A percentile compares a stretch with the other conserved stretches of the same genome.
phyloP scores from a whole-genome alignment of 1,140 invertebrate species.

The Himalopsyche phryganea region DNA sequence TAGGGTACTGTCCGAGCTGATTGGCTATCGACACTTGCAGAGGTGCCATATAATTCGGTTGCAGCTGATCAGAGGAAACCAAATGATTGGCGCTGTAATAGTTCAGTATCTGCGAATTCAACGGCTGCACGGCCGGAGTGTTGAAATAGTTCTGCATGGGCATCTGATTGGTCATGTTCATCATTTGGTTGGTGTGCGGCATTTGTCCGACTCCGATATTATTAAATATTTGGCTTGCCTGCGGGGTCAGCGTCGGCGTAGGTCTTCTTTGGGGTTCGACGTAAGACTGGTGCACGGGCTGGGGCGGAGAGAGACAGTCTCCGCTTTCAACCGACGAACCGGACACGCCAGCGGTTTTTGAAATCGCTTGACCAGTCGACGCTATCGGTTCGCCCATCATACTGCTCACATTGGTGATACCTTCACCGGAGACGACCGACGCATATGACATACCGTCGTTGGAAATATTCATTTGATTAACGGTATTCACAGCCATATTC shows the following conservation, averaged over 20 bases:
- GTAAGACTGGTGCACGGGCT: not conserved
- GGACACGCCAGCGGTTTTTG: not conserved
- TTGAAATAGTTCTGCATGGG: constrained; percentile 30
- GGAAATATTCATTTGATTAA: no score
- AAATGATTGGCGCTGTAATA: constrained; percentile 28
- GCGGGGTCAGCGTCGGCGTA: constrained; percentile 26
- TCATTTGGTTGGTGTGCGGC: constrained; percentile 17
- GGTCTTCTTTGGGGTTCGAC: constrained; percentile 17
- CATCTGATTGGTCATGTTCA: constrained; percentile 26
- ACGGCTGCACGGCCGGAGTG: constrained; percentile 13
- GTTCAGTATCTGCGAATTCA: constrained; percentile 29
- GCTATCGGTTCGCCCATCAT: not conserved
- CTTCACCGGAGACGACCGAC: no score
- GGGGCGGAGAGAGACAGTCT: constrained; percentile 1
- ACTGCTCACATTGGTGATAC: no score
- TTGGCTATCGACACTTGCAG: constrained; percentile 31
- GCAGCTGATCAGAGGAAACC: constrained; percentile 17
- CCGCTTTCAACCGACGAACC: not conserved
- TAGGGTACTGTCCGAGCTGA: constrained; percentile 18
- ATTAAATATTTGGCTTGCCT: constrained; percentile 16
- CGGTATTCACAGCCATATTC: no score
- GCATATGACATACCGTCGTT: no score
- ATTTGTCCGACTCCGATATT: constrained; percentile 9
- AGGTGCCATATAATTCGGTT: constrained; percentile 28
- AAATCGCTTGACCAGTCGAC: not conserved